Percentiles rank a stretch among this genome's conserved stretches.
These are phyloP conservation scores for Serripes groenlandicus DNA, from an alignment of 2,888 invertebrate species.

Conservation along the genomic window DNA sequence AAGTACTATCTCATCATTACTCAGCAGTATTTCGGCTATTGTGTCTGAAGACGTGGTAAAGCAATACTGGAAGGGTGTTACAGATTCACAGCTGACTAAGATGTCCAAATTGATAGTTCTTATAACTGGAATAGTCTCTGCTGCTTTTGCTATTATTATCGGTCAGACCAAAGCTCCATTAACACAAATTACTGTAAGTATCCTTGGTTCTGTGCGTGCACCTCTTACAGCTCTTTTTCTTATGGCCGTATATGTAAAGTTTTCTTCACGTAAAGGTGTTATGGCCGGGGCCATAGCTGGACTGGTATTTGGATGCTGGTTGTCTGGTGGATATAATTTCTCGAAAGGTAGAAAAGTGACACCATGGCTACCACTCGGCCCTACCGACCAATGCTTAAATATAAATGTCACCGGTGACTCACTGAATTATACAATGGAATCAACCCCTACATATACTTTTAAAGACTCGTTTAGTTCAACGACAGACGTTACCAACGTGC, in stretches of 20 bases:
- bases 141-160: constrained; percentile 48
- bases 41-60: constrained; percentile 38
- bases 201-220: constrained; percentile 45
- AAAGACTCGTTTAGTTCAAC: too few relatives aligned
- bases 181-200: constrained; percentile 43
- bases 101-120: constrained; percentile 51
- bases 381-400: constrained; percentile 64
- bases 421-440: not conserved
- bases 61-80: constrained; percentile 15
- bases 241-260: constrained; percentile 47
- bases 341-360: constrained; percentile 57
- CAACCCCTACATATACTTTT: not conserved
- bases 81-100: constrained; percentile 34
- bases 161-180: constrained; percentile 53
- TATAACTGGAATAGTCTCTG: constrained; percentile 32
- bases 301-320: constrained; percentile 59
- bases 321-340: constrained; percentile 69
- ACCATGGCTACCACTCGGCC: constrained; percentile 68
- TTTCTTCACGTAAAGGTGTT: constrained; percentile 63
- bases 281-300: constrained; percentile 61
- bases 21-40: constrained; percentile 49
- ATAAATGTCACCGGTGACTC: constrained; percentile 26
- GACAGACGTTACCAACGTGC: not conserved
- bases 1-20: constrained; percentile 50
- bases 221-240: constrained; percentile 44